Conservation (phyloP, 2,113 vertebrate genomes). For the Ranitomeya imitator region DNA sequence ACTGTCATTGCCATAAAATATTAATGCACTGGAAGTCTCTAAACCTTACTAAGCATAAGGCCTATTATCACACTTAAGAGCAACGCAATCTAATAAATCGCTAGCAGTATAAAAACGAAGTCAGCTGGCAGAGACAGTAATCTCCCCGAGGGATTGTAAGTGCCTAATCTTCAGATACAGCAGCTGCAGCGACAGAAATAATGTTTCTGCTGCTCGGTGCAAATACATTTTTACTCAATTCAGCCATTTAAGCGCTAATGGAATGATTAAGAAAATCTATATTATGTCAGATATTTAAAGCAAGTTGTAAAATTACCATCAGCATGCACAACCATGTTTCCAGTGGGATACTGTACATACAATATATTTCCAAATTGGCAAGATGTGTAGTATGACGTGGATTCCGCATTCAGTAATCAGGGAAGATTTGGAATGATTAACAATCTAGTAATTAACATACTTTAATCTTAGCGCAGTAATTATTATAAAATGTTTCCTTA, state of each 20-base stretch:
- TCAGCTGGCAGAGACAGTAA: constrained; percentile 79
- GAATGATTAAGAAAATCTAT: constrained; percentile 70
- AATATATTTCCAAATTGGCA: constrained; percentile 64
- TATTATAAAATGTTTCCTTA: neutral
- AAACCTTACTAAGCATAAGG: constrained; percentile 84
- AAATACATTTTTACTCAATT: constrained; percentile 73
- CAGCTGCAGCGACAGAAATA: constrained; percentile 79
- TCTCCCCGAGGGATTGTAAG: constrained; percentile 79
- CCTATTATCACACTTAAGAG: constrained; percentile 85
- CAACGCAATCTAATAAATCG: constrained; percentile 83
- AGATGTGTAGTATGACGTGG: constrained; percentile 59
- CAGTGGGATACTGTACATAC: constrained; percentile 23
- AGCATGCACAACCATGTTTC: constrained; percentile 58
- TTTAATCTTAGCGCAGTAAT: neutral
- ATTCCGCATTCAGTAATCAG: constrained; percentile 59
- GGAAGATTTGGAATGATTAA: constrained; percentile 66
- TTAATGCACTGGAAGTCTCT: constrained; percentile 83
- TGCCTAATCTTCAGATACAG: constrained; percentile 76
- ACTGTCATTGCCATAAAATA: constrained; percentile 82
- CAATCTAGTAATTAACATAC: constrained; percentile 60
- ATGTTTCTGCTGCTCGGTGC: constrained; percentile 70
- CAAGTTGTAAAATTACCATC: constrained; percentile 65
- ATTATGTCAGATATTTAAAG: constrained; percentile 67
- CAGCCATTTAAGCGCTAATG: constrained; percentile 76
- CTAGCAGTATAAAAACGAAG: constrained; percentile 80